A percentile compares a stretch with the other conserved stretches of the same genome.
Conservation (phyloP, 2,888 invertebrate species). For the Dyspetes luteomarginatus region DNA sequence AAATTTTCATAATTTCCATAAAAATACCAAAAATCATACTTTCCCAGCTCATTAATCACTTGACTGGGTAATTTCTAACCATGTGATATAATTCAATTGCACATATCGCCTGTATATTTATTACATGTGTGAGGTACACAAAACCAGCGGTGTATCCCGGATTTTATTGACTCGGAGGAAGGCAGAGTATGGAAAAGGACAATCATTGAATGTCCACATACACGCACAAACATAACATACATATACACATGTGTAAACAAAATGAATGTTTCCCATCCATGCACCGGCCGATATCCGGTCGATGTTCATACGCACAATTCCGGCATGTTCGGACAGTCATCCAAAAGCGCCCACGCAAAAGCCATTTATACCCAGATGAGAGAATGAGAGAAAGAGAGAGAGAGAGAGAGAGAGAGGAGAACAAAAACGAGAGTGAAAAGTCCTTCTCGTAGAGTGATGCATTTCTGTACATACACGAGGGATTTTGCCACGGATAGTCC, state of each 20-base stretch:
- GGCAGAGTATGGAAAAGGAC: too few species aligned
- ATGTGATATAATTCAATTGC: too few species aligned
- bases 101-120: too few species aligned
- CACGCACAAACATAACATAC: too few species aligned
- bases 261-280: not conserved
- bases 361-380: not conserved
- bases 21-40: too few species aligned
- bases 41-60: too few species aligned
- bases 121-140: too few species aligned
- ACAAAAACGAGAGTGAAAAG: not conserved
- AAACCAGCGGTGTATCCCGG: too few species aligned
- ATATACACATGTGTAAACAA: not conserved
- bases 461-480: not conserved
- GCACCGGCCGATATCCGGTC: constrained; percentile 28
- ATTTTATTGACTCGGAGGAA: too few species aligned
- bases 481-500: not conserved
- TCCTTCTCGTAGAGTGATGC: not conserved
- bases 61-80: too few species aligned
- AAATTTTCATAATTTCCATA: too few species aligned
- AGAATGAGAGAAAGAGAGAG: not conserved
- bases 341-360: not conserved
- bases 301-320: constrained; percentile 32
- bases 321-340: not conserved
- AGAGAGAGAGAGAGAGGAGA: not conserved
- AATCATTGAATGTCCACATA: too few species aligned